Percentiles rank a stretch among this genome's conserved stretches.
phyloP scores from a whole-genome alignment of 2,797 vertebrate genomes.

The Chaenodraco wilsoni region DNA sequence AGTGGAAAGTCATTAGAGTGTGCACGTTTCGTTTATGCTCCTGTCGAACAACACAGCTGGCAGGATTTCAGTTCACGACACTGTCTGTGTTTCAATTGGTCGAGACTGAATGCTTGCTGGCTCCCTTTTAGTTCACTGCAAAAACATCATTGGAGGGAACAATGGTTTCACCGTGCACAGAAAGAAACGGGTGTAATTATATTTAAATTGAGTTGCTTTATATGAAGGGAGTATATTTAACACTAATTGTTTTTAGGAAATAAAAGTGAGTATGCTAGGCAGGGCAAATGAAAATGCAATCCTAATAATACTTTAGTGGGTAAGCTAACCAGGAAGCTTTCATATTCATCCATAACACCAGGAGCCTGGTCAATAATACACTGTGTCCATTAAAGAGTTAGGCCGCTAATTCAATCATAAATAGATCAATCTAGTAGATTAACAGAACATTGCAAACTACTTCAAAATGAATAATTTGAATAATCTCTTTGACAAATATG shows the following conservation, averaged over 20 bases:
- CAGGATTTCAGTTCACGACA: slow-evolving; percentile 30
- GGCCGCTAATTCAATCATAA: neutral
- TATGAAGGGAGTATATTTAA: neutral
- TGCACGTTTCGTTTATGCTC: slow-evolving; percentile 38
- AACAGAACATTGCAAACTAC: too few species aligned
- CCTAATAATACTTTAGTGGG: neutral
- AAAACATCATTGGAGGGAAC: slow-evolving; percentile 1
- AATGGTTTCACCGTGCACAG: neutral
- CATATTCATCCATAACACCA: neutral
- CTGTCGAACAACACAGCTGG: slow-evolving; percentile 43
- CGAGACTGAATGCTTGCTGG: neutral
- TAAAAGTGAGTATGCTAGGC: neutral
- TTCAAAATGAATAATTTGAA: too few species aligned
- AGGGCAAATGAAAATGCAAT: neutral
- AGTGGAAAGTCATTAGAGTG: slow-evolving; percentile 58
- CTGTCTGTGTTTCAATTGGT: slow-evolving; percentile 13
- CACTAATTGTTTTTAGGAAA: neutral
- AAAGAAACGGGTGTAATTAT: neutral
- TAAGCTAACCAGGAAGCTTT: neutral
- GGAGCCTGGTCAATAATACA: neutral
- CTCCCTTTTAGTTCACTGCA: neutral
- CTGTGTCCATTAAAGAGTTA: neutral
- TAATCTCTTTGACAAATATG: too few species aligned
- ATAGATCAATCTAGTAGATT: too few species aligned
- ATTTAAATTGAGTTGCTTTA: neutral